These are phyloP conservation scores for Gorsachius goisagi DNA, from an alignment of 2,113 vertebrate species.

Conservation along the genomic window DNA sequence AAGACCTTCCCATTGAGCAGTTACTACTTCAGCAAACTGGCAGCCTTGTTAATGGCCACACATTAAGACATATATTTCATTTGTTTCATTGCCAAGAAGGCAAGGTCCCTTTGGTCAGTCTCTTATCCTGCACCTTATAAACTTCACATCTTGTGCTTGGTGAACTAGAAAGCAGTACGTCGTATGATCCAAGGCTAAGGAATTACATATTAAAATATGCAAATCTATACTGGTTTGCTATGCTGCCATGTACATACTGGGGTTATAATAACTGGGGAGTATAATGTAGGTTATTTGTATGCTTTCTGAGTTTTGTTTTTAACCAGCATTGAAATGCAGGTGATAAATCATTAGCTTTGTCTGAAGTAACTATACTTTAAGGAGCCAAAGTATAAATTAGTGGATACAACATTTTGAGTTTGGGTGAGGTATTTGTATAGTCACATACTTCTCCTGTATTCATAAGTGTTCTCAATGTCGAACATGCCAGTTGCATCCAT, in stretches of 20 bases:
- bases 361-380: not conserved
- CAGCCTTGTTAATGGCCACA: not conserved
- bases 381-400: not conserved
- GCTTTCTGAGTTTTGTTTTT: not conserved
- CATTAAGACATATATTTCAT: not conserved
- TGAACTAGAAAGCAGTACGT: not conserved
- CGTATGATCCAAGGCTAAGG: not conserved
- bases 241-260: not conserved
- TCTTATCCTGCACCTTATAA: not conserved
- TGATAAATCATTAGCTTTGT: not conserved
- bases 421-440: not conserved
- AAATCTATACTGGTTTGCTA: not conserved
- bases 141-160: not conserved
- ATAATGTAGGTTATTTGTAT: not conserved
- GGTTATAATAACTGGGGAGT: not conserved
- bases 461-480: not conserved
- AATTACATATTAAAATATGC: not conserved
- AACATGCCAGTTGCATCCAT: not conserved
- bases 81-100: not conserved
- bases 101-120: not conserved
- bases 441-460: not conserved
- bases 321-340: not conserved
- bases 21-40: not conserved
- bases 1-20: not conserved
- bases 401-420: not conserved